Conservation (phyloP, 2,797 vertebrate species). For the Anguilla pacifica region DNA sequence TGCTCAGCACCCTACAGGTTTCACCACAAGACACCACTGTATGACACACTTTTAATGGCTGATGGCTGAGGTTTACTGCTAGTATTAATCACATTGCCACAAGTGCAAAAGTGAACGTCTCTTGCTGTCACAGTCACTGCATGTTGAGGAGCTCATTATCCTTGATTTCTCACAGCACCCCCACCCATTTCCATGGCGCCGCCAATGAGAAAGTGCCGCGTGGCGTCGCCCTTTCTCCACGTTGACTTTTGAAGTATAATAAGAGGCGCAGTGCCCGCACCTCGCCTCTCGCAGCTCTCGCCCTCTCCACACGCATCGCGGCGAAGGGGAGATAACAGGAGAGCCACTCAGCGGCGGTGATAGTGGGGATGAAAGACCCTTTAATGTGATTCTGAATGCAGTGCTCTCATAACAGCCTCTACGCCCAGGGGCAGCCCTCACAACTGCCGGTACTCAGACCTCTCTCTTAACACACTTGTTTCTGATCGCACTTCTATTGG, state of each 20-base stretch:
- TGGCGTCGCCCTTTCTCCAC: not conserved
- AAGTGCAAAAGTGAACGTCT: not conserved
- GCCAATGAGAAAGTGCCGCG: no score
- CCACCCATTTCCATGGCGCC: not conserved
- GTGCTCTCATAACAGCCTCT: not conserved
- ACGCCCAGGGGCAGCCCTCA: not conserved
- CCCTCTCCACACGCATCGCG: not conserved
- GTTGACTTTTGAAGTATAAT: not conserved
- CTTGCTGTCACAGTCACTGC: not conserved
- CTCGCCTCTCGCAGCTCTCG: not conserved
- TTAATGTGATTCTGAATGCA: constrained; percentile 24
- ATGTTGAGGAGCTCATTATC: constrained; percentile 1
- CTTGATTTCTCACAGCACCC: not conserved
- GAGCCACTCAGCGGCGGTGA: constrained; percentile 11
- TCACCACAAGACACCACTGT: no score
- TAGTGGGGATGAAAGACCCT: constrained; percentile 8
- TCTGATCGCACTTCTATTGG: not conserved
- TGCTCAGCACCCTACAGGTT: no score
- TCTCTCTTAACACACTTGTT: not conserved
- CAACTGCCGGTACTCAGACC: not conserved
- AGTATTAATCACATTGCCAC: not conserved
- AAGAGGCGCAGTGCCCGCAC: not conserved
- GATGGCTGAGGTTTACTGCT: not conserved
- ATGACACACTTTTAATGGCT: not conserved
- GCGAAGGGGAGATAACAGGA: not conserved